phyloP scores from a whole-genome alignment of 2,113 vertebrate species.

The Sitta europaea region DNA sequence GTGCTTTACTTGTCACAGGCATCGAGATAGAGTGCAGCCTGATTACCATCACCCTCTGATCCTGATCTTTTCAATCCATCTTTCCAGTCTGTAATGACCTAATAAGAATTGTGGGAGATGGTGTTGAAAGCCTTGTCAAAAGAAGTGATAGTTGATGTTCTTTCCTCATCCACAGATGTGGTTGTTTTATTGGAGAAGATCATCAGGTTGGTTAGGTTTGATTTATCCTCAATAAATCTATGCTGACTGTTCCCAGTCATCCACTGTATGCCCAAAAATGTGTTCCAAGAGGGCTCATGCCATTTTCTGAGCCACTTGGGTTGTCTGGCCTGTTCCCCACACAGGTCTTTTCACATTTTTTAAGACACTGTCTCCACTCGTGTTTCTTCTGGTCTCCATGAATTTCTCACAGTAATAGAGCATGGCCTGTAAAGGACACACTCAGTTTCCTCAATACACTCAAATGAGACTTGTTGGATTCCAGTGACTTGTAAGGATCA shows the following conservation, averaged over 20 bases:
- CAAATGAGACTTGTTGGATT: neutral
- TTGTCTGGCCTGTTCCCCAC: neutral
- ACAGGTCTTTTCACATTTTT: neutral
- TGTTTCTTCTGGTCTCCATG: neutral
- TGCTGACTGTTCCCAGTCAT: neutral
- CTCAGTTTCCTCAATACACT: neutral
- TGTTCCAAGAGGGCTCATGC: neutral
- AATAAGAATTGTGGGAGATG: neutral
- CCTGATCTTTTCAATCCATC: neutral
- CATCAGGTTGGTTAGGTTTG: neutral
- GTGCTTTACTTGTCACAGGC: neutral
- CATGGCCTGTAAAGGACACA: neutral
- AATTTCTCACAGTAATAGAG: neutral
- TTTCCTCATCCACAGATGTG: neutral
- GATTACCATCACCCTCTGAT: neutral
- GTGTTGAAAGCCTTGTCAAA: neutral
- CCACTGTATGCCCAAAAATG: neutral
- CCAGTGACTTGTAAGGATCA: neutral
- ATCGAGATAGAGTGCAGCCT: neutral
- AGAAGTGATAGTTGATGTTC: neutral
- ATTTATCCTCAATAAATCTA: neutral
- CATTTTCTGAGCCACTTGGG: neutral
- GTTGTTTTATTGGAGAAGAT: neutral
- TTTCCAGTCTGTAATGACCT: neutral
- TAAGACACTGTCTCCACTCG: neutral